Percentiles rank a stretch among this genome's conserved stretches.
Conservation (phyloP, 2,113 vertebrate genomes). For the Serinus canaria region DNA sequence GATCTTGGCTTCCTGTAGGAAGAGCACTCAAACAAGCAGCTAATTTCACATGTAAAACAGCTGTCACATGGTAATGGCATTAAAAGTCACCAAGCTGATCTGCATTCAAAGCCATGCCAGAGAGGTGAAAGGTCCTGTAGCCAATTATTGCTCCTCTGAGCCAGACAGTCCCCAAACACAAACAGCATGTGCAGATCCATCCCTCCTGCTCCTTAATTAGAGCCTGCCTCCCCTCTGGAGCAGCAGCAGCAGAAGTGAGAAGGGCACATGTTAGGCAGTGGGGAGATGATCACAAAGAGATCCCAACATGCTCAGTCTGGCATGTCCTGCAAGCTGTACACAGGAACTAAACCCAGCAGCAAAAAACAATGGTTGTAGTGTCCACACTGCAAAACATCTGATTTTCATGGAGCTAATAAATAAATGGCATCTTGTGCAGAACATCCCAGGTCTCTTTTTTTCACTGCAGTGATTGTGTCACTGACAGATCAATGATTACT, state of each 20-base stretch:
- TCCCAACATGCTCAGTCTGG: neutral
- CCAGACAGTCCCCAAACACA: conserved; percentile 48
- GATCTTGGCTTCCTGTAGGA: conserved; percentile 26
- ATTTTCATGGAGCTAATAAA: neutral
- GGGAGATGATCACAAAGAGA: neutral
- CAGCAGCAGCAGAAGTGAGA: neutral
- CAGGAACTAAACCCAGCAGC: neutral
- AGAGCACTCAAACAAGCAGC: neutral
- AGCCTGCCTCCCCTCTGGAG: conserved; percentile 31
- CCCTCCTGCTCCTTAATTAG: conserved; percentile 40
- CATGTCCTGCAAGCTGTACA: neutral
- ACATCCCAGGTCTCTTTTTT: neutral
- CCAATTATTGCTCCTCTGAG: conserved; percentile 39
- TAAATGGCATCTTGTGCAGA: neutral
- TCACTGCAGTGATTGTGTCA: accelerated
- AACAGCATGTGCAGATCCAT: conserved; percentile 33
- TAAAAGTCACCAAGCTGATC: conserved; percentile 56
- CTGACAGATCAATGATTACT: neutral
- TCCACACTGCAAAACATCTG: neutral
- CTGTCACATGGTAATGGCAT: conserved; percentile 37
- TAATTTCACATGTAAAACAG: conserved; percentile 34
- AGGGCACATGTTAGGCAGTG: neutral
- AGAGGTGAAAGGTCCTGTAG: conserved; percentile 58
- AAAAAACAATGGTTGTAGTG: neutral
- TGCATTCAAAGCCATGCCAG: conserved; percentile 32